Evolutionary conservation across 2,888 invertebrate species (phyloP), one percentile per base, ranked within the genome.

Genomic region (Xylophagus ater): DNA sequence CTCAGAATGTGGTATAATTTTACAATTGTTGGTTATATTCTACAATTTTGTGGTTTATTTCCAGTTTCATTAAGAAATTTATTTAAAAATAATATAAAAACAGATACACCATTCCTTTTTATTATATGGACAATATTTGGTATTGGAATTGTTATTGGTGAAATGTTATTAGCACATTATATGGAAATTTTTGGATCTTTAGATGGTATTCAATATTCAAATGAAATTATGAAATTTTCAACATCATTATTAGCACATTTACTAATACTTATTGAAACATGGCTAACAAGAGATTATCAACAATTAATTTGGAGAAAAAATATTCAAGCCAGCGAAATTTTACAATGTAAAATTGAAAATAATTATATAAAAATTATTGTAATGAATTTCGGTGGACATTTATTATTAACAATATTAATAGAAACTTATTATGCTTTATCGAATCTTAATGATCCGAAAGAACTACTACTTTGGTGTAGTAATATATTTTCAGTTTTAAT

Each of bases 201-300:
- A 24, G 19, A 24, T 8, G 37, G 31, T 24, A 14, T 37, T 8
- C 31, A 21, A 15, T 42, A 12, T 3, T 28, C 37, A 2, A 42
- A 42, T 15, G 43, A 45, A 40, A 34, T 45, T 29, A 37, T 43
- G 7, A 42, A 45, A 30, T 47, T 45, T 31, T 15, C 30, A 20
- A 40, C 40, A 28, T 38, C 19, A 12, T 34, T 33, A 9, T 25
- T 39, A 21, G 43, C 47, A 14, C 42, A 47, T 38, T 24, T 40
- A 5, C 13, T 44, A 4, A 36, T 42, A 17, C 12, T 44, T 9
- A 12, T 41, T 13, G 47, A 47, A 24, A 39, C 43, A 6, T 23
- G 44, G 18, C 8, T 19, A 4, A 39, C 41, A 14, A 31, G 43
- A 23, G 15, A 28, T 4, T 23, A 42, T 14, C 44, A 44, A 18